Base-by-base conservation (phyloP, 2,888 invertebrate genomes). In the Agrochola litura region DNA sequence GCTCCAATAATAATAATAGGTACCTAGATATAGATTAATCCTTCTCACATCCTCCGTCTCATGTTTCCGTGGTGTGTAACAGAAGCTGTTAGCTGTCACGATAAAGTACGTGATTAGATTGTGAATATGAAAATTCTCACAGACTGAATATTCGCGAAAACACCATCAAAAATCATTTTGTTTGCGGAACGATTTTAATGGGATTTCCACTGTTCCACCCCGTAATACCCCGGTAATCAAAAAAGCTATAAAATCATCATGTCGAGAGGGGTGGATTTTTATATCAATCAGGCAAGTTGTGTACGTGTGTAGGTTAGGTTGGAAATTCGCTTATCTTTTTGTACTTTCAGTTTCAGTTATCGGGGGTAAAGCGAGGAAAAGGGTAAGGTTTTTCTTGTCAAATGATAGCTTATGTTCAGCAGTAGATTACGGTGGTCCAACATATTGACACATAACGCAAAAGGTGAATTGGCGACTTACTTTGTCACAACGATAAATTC, bases 181-280 rank as follows among this genome's bases (percentile, higher is more conserved):
- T 83, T 83, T 80, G 81, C 81, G 69, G 71, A 66, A 67, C 43
- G 60, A 81, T 84, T 84, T 84, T 83, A 84, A 84, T 84, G 60
- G 81, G 84, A 84, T 84, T 84, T 81, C 46, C 69, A 63, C 49
- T 74, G 77, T 69, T 75, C 69, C 66, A 61, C 73, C 43, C 37
- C 70, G 72, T 75, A 75, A 81, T 75, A 73, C 81, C 49, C 60
- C 30, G 58, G 66, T 84, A 81, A 84, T 84, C 70, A 81, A 84
- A 84, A 84, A 84, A 77, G 83, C 83, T 75, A 77, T 73, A 75
- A 84, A 84, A 74, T 81, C 81, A 77, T 83, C 69, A 72, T 66
- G 76, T 72, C 65, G 73, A 64, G 61, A 79, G 70, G 76, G 83
- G 60, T 64, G 54, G 46, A n/a, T 78, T 82, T 82, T 49, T 82